phyloP scores from a whole-genome alignment of 2,888 invertebrate species.

The Patella caerulea region DNA sequence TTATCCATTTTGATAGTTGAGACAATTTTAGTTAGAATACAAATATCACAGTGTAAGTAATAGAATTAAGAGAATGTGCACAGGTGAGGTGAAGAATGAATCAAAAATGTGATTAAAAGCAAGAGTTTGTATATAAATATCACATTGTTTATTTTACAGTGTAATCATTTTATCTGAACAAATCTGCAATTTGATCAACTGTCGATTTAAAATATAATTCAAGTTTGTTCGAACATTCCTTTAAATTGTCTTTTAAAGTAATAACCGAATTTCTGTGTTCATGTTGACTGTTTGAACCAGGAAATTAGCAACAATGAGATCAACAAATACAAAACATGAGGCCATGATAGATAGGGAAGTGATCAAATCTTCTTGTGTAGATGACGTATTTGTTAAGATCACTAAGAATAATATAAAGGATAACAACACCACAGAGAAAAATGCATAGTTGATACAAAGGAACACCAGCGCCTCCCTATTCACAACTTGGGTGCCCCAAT shows the following conservation, averaged over 20 bases:
- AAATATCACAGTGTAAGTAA: not conserved
- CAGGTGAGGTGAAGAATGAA: no score
- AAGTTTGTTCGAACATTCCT: no score
- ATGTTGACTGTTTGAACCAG: conserved; percentile 63
- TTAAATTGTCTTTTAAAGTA: conserved; percentile 26
- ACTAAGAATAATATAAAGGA: conserved; percentile 55
- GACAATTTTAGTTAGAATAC: not conserved
- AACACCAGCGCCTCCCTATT: conserved; percentile 63
- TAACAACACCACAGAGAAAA: conserved; percentile 60
- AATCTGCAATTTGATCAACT: no score
- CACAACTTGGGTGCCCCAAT: conserved; percentile 59
- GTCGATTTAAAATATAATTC: no score
- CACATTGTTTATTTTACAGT: no score
- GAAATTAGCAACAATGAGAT: conserved; percentile 64
- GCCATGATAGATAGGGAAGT: conserved; percentile 58
- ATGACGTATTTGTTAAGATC: conserved; percentile 52
- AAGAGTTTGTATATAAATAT: no score
- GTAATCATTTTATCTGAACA: no score
- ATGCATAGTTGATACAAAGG: conserved; percentile 66
- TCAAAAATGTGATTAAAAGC: no score
- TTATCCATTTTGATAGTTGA: conserved; percentile 9
- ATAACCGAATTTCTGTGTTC: conserved; percentile 56
- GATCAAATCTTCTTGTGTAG: conserved; percentile 44
- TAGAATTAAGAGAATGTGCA: no score
- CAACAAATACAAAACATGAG: conserved; percentile 62